A percentile compares a stretch with the other conserved stretches of the same genome.
Conservation (phyloP, 2,888 invertebrate genomes). For the Amblyjoppa proteus region DNA sequence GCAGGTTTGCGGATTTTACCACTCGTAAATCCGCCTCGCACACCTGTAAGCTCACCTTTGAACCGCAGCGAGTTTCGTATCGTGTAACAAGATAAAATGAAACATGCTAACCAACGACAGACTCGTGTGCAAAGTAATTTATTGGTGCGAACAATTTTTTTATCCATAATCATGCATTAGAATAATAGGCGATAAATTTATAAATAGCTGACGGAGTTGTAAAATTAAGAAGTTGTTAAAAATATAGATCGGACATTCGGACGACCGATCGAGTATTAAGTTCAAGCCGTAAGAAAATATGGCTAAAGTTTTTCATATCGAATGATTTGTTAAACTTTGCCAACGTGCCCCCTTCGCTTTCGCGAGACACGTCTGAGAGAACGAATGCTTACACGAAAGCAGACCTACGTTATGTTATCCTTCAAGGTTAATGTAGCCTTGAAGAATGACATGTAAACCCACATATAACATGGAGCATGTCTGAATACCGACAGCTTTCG, state of each 20-base stretch:
- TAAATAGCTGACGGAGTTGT: background rate
- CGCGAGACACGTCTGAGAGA: conserved; percentile 64
- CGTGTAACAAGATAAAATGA: background rate
- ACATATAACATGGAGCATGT: conserved; percentile 38
- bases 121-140: background rate
- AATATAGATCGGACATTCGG: too few relatives aligned
- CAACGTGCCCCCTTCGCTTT: conserved; percentile 42
- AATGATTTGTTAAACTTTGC: conserved; percentile 60
- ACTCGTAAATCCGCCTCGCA: background rate
- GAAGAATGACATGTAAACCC: too few relatives aligned
- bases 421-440: conserved; percentile 38
- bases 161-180: background rate
- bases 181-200: background rate
- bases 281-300: conserved; percentile 3
- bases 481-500: conserved; percentile 2
- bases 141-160: background rate
- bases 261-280: too few relatives aligned
- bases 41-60: background rate
- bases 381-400: conserved; percentile 64
- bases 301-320: conserved; percentile 54
- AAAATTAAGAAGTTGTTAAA: too few relatives aligned
- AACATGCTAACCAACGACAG: background rate
- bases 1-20: conserved; percentile 17
- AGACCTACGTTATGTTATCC: conserved; percentile 46
- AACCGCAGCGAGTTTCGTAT: background rate